These are phyloP conservation scores for Pelusios castaneus DNA, from an alignment of 2,113 vertebrate genomes.

Conservation along the genomic window DNA sequence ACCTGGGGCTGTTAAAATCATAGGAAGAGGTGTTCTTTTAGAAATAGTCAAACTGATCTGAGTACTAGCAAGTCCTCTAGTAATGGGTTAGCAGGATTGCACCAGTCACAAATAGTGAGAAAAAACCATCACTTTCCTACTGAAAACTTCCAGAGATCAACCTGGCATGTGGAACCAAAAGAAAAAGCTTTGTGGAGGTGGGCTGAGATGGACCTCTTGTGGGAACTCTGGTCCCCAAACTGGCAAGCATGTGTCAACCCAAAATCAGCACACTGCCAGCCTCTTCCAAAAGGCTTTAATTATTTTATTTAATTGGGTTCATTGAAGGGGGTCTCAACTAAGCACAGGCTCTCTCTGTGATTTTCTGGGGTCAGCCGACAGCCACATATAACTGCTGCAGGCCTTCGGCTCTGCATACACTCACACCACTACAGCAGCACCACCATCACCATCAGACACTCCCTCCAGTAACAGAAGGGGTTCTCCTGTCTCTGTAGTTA, in stretches of 20 bases:
- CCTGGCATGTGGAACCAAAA: not conserved
- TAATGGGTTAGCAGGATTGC: fast-evolving
- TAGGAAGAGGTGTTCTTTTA: not conserved
- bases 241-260: not conserved
- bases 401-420: not conserved
- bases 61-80: not conserved
- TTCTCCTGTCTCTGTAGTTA: not conserved
- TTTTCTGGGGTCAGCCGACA: not conserved
- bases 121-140: not conserved
- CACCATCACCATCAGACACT: not conserved
- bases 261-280: not conserved
- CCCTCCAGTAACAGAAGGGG: not conserved
- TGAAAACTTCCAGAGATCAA: not conserved
- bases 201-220: not conserved
- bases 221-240: not conserved
- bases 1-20: not conserved
- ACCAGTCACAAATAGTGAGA: not conserved
- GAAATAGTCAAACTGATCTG: not conserved
- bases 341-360: not conserved
- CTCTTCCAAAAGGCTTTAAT: fast-evolving
- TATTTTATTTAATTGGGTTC: not conserved
- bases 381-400: not conserved
- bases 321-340: not conserved
- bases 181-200: not conserved
- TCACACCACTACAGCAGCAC: not conserved